These are phyloP conservation scores for Stenchaetothrips biformis DNA, from an alignment of 2,888 invertebrate genomes.

Conservation along the genomic window DNA sequence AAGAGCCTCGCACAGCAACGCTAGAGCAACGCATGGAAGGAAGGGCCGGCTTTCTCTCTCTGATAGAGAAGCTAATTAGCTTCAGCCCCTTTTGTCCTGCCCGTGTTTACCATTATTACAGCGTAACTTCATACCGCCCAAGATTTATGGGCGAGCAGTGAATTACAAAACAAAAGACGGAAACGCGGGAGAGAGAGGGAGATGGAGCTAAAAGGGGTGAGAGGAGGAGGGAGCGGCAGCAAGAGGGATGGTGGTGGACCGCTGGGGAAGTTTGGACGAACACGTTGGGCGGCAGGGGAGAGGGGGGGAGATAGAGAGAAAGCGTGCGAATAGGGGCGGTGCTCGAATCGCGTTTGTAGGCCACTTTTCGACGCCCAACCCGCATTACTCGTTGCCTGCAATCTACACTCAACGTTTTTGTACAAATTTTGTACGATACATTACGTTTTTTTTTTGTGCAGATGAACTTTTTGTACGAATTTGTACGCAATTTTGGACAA, in stretches of 20 bases:
- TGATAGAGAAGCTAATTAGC: slow-evolving; percentile 34
- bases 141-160: slow-evolving; percentile 20
- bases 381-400: too few species aligned
- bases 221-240: slow-evolving; percentile 11
- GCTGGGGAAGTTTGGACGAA: slow-evolving; percentile 37
- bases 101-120: slow-evolving; percentile 21
- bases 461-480: too few species aligned
- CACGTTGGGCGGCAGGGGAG: slow-evolving; percentile 37
- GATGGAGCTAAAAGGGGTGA: slow-evolving; percentile 12
- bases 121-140: slow-evolving; percentile 21
- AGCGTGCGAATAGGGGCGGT: too few species aligned
- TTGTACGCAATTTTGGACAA: too few species aligned
- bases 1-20: too few species aligned
- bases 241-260: slow-evolving; percentile 36
- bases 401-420: too few species aligned
- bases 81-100: slow-evolving; percentile 4
- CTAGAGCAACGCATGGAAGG: too few species aligned
- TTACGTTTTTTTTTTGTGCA: too few species aligned
- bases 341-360: too few species aligned
- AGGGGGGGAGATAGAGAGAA: background rate
- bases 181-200: slow-evolving; percentile 27
- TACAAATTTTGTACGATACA: too few species aligned
- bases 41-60: slow-evolving; percentile 39
- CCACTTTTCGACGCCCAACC: too few species aligned
- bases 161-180: slow-evolving; percentile 33